phyloP scores from a whole-genome alignment of 2,797 vertebrate genomes.

The Coccyzus lansbergi region DNA sequence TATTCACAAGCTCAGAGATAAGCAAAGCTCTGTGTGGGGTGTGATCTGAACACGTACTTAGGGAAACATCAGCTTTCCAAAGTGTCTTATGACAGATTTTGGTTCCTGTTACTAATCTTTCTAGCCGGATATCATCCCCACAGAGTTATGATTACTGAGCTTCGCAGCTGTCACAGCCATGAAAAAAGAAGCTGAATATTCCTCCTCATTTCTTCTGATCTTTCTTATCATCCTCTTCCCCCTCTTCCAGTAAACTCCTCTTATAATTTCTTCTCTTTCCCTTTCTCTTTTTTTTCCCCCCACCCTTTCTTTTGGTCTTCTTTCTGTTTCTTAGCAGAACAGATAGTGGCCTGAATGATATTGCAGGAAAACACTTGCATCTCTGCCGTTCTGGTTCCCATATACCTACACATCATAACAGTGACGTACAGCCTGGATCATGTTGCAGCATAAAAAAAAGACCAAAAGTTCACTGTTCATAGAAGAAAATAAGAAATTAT shows the following conservation, averaged over 20 bases:
- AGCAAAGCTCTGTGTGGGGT: neutral
- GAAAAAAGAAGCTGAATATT: neutral
- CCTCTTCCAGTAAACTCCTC: neutral
- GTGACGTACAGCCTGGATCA: rapidly evolving
- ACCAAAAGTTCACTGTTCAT: too few relatives aligned
- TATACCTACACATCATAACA: neutral
- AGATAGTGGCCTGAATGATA: neutral
- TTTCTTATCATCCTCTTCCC: neutral
- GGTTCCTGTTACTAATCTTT: constrained; percentile 5
- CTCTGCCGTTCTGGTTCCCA: neutral
- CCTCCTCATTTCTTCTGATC: neutral
- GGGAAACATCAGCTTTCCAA: neutral
- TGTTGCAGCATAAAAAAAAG: neutral
- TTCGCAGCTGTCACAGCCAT: neutral
- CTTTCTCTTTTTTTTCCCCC: neutral
- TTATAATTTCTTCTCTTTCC: neutral
- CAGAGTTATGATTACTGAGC: neutral
- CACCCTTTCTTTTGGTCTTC: neutral
- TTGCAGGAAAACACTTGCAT: neutral
- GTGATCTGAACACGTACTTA: neutral
- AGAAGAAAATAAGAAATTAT: neutral
- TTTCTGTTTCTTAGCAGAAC: neutral
- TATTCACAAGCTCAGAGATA: neutral
- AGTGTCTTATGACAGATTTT: neutral
- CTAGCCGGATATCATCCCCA: neutral